Evolutionary conservation across 2,888 invertebrate species (phyloP).

Genomic region (Coleophora deauratella): DNA sequence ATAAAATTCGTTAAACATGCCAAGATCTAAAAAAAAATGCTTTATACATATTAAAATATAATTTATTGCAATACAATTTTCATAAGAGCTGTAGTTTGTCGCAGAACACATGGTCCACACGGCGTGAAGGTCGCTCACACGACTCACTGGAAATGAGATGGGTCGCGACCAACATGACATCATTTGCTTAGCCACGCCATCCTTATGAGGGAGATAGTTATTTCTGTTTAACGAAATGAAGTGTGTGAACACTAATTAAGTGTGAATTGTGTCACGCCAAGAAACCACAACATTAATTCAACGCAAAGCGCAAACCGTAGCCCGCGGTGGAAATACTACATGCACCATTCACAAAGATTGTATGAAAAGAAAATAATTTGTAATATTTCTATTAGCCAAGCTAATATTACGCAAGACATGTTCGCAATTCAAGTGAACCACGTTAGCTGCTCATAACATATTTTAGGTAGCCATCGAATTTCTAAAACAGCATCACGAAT

Average conservation of each 20-base stretch:
- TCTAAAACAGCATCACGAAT: slow-evolving; percentile 15
- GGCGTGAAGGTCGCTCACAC: slow-evolving; percentile 39
- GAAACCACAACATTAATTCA: slow-evolving; percentile 43
- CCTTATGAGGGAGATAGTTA: slow-evolving; percentile 4
- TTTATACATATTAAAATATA: neutral
- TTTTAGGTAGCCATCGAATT: neutral
- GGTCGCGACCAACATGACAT: slow-evolving; percentile 39
- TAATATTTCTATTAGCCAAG: too few relatives aligned
- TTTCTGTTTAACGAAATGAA: slow-evolving; percentile 15
- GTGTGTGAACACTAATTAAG: slow-evolving; percentile 16
- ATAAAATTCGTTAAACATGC: too few relatives aligned
- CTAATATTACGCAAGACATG: too few relatives aligned
- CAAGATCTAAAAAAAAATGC: neutral
- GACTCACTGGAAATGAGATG: slow-evolving; percentile 35
- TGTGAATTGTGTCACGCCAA: slow-evolving; percentile 27
- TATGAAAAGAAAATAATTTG: neutral
- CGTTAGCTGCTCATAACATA: too few relatives aligned
- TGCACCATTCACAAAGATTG: neutral
- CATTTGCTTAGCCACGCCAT: slow-evolving; percentile 16
- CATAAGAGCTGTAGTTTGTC: slow-evolving; percentile 25
- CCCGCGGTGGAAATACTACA: slow-evolving; percentile 16
- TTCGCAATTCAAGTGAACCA: too few relatives aligned
- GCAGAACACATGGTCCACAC: slow-evolving; percentile 34
- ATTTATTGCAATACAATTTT: slow-evolving; percentile 11
- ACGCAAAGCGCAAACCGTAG: slow-evolving; percentile 20